Percentiles rank a stretch among this genome's conserved stretches.
phyloP scores from a whole-genome alignment of 2,888 invertebrate species.

The Drosophila rellima region DNA sequence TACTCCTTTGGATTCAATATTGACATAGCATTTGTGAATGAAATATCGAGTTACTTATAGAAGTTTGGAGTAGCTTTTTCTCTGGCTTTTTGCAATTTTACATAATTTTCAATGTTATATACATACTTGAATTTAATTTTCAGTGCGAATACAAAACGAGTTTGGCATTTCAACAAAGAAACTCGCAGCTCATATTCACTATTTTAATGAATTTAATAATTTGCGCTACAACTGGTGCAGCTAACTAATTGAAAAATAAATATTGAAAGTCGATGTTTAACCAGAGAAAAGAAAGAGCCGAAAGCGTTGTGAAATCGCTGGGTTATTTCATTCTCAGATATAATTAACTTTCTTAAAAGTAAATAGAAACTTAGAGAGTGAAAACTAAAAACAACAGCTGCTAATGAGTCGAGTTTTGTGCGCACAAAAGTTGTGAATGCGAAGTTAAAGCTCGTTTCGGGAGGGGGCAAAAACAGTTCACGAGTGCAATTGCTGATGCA shows the following conservation, averaged over 20 bases:
- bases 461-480: conserved; percentile 17
- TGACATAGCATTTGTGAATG: conserved; percentile 15
- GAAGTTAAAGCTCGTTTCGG: conserved; percentile 26
- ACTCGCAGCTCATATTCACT: conserved; percentile 22
- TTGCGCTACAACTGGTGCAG: conserved; percentile 8
- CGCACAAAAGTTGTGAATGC: conserved; percentile 28
- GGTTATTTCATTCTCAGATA: conserved; percentile 41
- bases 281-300: not conserved
- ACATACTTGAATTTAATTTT: conserved; percentile 55
- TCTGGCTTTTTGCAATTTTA: not conserved
- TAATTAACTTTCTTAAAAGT: conserved; percentile 76
- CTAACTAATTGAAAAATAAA: conserved; percentile 62
- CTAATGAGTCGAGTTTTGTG: conserved; percentile 68
- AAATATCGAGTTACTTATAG: conserved; percentile 3
- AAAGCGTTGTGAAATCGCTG: conserved; percentile 2
- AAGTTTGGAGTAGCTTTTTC: not conserved
- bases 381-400: conserved; percentile 75
- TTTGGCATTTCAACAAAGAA: conserved; percentile 30
- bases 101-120: conserved; percentile 54
- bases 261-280: conserved; percentile 26
- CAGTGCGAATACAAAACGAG: conserved; percentile 36
- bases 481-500: conserved; percentile 17
- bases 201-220: conserved; percentile 44
- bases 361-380: conserved; percentile 65
- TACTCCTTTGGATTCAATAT: not conserved